A percentile compares a stretch with the other conserved stretches of the same genome.
phyloP scores from a whole-genome alignment of 1,140 invertebrate genomes.

The Lerema accius region DNA sequence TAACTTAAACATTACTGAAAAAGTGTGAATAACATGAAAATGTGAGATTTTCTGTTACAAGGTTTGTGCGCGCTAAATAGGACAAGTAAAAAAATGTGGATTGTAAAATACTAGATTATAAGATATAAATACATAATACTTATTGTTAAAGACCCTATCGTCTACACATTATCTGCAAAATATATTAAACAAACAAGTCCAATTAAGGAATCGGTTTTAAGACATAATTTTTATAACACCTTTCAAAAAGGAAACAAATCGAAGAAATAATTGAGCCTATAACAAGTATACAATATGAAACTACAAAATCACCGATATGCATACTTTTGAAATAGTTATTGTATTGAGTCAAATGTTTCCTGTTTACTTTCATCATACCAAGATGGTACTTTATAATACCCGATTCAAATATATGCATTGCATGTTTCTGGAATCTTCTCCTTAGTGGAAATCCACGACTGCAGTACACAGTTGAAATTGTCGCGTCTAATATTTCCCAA shows the following conservation, averaged over 20 bases:
- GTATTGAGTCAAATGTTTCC: slow-evolving; percentile 8
- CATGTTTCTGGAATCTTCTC: slow-evolving; percentile 39
- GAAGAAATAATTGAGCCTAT: slow-evolving; percentile 38
- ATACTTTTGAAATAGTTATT: slow-evolving; percentile 33
- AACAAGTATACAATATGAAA: slow-evolving; percentile 34
- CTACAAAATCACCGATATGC: slow-evolving; percentile 35
- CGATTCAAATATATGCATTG: slow-evolving; percentile 40
- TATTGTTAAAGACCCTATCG: too few relatives aligned
- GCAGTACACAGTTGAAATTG: slow-evolving; percentile 40
- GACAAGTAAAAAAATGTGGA: too few relatives aligned
- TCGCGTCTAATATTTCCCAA: slow-evolving; percentile 33
- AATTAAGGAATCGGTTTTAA: too few relatives aligned
- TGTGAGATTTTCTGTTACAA: too few relatives aligned
- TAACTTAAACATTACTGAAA: too few relatives aligned
- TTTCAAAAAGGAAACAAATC: slow-evolving; percentile 39
- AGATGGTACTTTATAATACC: slow-evolving; percentile 29
- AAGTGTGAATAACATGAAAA: too few relatives aligned
- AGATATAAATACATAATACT: too few relatives aligned
- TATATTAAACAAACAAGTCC: too few relatives aligned
- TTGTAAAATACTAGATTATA: too few relatives aligned
- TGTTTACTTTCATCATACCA: slow-evolving; percentile 15
- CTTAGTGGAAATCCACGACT: slow-evolving; percentile 43
- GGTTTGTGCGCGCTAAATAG: too few relatives aligned
- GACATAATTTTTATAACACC: background rate
- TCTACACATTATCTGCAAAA: too few relatives aligned